Conservation (phyloP, 2,113 vertebrate species). For the Nymphicus hollandicus region DNA sequence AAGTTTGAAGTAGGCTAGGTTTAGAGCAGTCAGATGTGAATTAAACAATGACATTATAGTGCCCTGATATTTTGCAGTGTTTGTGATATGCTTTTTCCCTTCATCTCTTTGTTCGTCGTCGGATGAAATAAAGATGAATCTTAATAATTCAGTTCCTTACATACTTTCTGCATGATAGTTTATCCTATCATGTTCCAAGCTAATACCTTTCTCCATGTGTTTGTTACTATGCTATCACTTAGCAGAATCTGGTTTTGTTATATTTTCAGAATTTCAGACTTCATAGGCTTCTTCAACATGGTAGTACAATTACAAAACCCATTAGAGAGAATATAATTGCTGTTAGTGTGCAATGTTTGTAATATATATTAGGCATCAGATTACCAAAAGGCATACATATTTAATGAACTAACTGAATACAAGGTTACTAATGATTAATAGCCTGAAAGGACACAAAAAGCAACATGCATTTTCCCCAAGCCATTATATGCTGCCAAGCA, state of each 20-base stretch:
- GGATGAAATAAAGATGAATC: conserved; percentile 35
- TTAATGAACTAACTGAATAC: conserved; percentile 67
- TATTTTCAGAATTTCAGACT: conserved; percentile 37
- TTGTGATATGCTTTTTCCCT: neutral
- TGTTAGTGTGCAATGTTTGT: conserved; percentile 22
- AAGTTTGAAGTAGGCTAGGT: neutral
- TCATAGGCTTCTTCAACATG: neutral
- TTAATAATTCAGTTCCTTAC: conserved; percentile 20
- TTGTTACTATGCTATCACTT: conserved; percentile 28
- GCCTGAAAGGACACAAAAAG: conserved; percentile 27
- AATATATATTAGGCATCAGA: conserved; percentile 38
- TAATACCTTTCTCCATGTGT: neutral
- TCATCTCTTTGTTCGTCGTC: neutral
- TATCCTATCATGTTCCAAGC: conserved; percentile 12
- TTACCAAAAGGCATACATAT: conserved; percentile 64
- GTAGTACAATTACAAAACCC: conserved; percentile 52
- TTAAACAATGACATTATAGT: neutral
- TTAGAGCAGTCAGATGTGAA: neutral
- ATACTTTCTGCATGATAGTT: neutral
- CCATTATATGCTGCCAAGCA: neutral
- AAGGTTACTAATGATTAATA: conserved; percentile 63
- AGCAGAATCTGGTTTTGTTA: neutral
- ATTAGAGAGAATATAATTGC: conserved; percentile 69
- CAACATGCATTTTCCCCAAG: conserved; percentile 3
- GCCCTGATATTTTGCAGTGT: neutral